Base-by-base conservation (phyloP, 2,113 vertebrate species). In the Aspidoscelis tigris region DNA sequence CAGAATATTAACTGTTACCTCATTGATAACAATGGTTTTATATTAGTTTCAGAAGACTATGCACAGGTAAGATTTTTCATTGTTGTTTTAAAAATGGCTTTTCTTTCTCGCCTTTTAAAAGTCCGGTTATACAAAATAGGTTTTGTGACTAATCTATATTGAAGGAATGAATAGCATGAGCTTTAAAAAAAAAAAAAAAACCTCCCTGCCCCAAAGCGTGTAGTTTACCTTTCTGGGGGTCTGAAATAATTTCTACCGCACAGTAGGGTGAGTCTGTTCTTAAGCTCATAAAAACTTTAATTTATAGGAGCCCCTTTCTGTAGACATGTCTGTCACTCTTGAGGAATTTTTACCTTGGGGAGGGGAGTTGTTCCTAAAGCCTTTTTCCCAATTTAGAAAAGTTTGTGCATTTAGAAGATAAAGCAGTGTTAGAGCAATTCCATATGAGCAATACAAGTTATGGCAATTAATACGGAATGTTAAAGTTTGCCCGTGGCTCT, bases 1-100 rank as follows among this genome's bases (percentile, higher is more conserved):
- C 94, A 99, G 98, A 94, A 97, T 83, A 97, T 99, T 86, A 99
- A 97, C 92, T 99, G 99, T 95, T 99, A 99, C 95, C 95, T 99
- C 88, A 98, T 99, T 88, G 99, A 99, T 95, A 99, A 99, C 95
- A 99, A 99, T 44, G 99, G 99, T 83, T 99, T 99, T 88, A 97
- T 99, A 93, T 95, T 99, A 91, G 98, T 99, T 33, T 97, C 98
- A 77, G 98, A 99, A 94, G 98, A 99, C 92, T 98, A 97, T 26
- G 96, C 94, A 10, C 96, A 99, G 96, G 99, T 99, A 93, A 93
- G 92, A 18, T 14, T 61, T 61, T 61, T 61, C 33, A 33, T 33
- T 33, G 33, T 33, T 33, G 33, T 61, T 61, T 18, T 81, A 26
- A 73, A 80, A 76, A 33, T 22, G 14, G 18, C 18, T 61, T 66